Evolutionary conservation across 2,113 vertebrate species (phyloP).

Genomic region (Salvelinus fontinalis): DNA sequence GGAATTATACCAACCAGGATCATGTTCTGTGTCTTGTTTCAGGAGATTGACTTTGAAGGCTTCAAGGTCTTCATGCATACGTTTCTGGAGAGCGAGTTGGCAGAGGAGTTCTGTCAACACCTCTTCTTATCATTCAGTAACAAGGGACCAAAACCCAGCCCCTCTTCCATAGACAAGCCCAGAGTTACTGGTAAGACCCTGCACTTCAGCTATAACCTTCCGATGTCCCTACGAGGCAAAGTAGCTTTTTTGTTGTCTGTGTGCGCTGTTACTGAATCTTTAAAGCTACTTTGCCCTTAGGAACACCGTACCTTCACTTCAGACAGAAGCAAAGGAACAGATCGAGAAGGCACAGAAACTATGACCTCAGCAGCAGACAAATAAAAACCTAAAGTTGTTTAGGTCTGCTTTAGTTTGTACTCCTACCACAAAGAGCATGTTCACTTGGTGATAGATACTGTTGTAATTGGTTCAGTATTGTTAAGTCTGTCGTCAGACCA

Average conservation of each 20-base stretch:
- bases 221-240: too few relatives aligned
- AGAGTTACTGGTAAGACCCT: constrained; percentile 57
- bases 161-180: constrained; percentile 79
- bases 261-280: background rate
- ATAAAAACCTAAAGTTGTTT: background rate
- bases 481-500: background rate
- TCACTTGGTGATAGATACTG: background rate
- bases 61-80: constrained; percentile 97
- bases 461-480: constrained; percentile 2
- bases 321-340: background rate
- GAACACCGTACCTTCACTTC: background rate
- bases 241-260: too few relatives aligned
- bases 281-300: background rate
- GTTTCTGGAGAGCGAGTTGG: constrained; percentile 89
- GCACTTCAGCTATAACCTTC: background rate
- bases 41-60: constrained; percentile 95
- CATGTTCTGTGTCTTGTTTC: constrained; percentile 7
- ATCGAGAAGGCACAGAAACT: too few relatives aligned
- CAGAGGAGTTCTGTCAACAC: constrained; percentile 87
- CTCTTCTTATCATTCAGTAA: constrained; percentile 93
- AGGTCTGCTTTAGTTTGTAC: constrained; percentile 50
- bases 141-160: constrained; percentile 82
- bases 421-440: background rate
- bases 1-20: background rate
- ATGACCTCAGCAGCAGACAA: too few relatives aligned